Evolutionary conservation across 2,888 invertebrate genomes (phyloP).

Genomic region (Nowickia ferox): DNA sequence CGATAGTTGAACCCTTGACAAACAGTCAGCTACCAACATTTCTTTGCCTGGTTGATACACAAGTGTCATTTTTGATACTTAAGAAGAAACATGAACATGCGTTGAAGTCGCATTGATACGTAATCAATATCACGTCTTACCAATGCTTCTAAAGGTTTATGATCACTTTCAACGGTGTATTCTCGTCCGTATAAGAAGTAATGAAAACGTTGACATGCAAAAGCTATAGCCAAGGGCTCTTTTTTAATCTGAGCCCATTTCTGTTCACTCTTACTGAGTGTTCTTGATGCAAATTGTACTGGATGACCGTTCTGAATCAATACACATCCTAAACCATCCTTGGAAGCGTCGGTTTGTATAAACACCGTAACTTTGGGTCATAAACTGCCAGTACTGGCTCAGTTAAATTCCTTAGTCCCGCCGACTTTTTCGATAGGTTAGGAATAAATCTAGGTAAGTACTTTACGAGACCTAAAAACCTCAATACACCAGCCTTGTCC

Average conservation of each 20-base stretch:
- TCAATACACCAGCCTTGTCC: too few relatives aligned
- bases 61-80: too few relatives aligned
- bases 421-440: not conserved
- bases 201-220: not conserved
- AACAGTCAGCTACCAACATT: too few relatives aligned
- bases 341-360: not conserved
- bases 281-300: not conserved
- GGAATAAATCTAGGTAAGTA: not conserved
- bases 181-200: not conserved
- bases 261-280: slow-evolving; percentile 8
- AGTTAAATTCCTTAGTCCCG: not conserved
- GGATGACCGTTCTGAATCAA: slow-evolving; percentile 1
- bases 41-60: too few relatives aligned
- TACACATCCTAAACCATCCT: not conserved
- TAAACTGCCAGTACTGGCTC: not conserved
- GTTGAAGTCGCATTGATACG: not conserved
- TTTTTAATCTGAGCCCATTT: not conserved
- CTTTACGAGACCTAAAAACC: not conserved
- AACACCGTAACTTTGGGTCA: too few relatives aligned
- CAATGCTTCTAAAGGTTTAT: too few relatives aligned
- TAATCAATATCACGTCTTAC: slow-evolving; percentile 3
- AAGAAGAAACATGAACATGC: slow-evolving; percentile 15
- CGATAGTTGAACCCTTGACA: too few relatives aligned
- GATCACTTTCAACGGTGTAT: not conserved
- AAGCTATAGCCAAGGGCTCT: not conserved